These are phyloP conservation scores for Hiodon alosoides DNA, from an alignment of 2,113 vertebrate genomes.

Conservation along the genomic window DNA sequence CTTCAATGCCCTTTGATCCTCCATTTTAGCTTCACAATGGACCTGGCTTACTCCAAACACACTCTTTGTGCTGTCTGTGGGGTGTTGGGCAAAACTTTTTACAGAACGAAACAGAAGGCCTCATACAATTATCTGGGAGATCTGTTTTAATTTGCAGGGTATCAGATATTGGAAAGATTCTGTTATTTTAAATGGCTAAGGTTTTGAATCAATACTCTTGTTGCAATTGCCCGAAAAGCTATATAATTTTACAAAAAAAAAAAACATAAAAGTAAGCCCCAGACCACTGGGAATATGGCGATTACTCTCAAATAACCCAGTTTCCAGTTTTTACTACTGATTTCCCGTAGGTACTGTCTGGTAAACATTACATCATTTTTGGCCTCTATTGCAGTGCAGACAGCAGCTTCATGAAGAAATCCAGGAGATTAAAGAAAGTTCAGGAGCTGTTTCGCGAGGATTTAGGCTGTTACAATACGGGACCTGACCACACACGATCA, in stretches of 20 bases:
- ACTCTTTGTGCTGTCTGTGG: background rate
- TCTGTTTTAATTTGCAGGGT: no score
- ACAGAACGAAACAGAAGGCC: no score
- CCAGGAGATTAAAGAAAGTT: background rate
- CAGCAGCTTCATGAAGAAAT: background rate
- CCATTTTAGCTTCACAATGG: background rate
- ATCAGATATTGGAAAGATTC: no score
- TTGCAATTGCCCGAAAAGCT: no score
- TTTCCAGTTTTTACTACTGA: background rate
- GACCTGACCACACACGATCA: background rate
- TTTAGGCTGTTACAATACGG: background rate
- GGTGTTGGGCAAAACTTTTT: background rate
- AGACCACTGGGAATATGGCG: background rate
- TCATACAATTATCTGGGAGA: no score
- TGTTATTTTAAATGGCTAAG: no score
- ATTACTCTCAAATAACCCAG: background rate
- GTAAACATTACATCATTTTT: background rate
- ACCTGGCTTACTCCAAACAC: background rate
- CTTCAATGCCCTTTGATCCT: background rate
- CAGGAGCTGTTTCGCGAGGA: background rate
- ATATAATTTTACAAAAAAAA: no score
- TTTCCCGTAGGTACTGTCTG: background rate
- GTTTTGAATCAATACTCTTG: no score
- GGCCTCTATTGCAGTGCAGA: background rate
- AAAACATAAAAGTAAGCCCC: background rate